phyloP scores from a whole-genome alignment of 2,797 vertebrate species.

The Macropus fuliginosus region DNA sequence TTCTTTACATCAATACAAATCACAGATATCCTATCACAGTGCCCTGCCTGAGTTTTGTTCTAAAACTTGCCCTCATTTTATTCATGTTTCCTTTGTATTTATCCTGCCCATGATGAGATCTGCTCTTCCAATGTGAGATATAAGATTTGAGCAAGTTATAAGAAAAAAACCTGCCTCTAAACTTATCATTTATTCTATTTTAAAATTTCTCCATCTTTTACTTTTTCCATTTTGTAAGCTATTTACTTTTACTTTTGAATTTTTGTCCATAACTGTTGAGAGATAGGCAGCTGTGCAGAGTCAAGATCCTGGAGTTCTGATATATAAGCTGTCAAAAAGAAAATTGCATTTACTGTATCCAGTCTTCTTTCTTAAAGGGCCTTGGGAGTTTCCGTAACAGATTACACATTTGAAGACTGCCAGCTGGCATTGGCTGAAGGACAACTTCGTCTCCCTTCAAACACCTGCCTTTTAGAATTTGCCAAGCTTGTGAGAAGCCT shows the following conservation, averaged over 20 bases:
- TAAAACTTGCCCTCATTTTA: not conserved
- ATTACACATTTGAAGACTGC: slow-evolving; percentile 99
- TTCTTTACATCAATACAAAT: not conserved
- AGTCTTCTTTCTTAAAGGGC: slow-evolving; percentile 86
- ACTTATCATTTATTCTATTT: not conserved
- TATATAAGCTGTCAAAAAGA: not conserved
- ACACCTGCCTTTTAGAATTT: slow-evolving; percentile 96
- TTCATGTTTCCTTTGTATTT: not conserved
- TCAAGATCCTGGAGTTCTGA: not conserved
- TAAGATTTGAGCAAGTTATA: not conserved
- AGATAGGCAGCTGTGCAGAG: slow-evolving; percentile 6
- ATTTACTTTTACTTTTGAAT: not conserved
- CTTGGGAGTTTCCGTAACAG: slow-evolving; percentile 93
- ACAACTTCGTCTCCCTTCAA: slow-evolving; percentile 94
- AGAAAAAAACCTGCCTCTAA: not conserved
- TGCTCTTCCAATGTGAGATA: not conserved
- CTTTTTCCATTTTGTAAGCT: not conserved
- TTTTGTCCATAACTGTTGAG: slow-evolving; percentile 22
- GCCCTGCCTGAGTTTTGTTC: not conserved
- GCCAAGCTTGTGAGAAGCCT: slow-evolving; percentile 95
- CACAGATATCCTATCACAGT: not conserved
- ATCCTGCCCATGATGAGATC: not conserved
- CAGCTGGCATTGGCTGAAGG: slow-evolving; percentile 97
- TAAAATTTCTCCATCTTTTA: not conserved
- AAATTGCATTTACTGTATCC: slow-evolving; percentile 11